Evolutionary conservation across 2,888 invertebrate genomes (phyloP).

Genomic region (Aphrophora alni): DNA sequence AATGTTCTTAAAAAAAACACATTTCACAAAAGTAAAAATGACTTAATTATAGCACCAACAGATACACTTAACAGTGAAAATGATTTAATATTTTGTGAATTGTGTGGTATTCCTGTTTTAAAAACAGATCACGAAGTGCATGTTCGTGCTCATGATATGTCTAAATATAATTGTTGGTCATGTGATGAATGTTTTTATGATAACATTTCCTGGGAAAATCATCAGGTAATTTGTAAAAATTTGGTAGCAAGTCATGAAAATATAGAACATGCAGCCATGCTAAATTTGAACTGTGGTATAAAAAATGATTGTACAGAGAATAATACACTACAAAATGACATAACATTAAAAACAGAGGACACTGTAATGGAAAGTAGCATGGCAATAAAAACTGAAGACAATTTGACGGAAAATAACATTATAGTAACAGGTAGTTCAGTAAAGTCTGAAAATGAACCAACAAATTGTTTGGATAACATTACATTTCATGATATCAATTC

Average conservation of each 20-base stretch:
- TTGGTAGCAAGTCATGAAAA: neutral
- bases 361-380: neutral
- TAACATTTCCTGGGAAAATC: neutral
- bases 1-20: too few species aligned
- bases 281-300: neutral
- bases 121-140: neutral
- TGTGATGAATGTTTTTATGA: neutral
- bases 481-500: neutral
- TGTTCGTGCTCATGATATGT: neutral
- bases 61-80: neutral
- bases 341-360: neutral
- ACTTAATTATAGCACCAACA: neutral
- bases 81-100: neutral
- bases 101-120: neutral
- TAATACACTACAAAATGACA: neutral
- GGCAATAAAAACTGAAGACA: neutral
- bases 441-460: too few species aligned
- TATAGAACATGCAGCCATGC: too few species aligned
- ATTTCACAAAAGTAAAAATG: too few species aligned
- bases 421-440: too few species aligned
- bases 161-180: neutral
- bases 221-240: neutral
- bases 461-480: neutral
- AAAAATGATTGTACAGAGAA: neutral
- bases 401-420: too few species aligned